A percentile compares a stretch with the other conserved stretches of the same genome.
Evolutionary conservation across 2,888 invertebrate species (phyloP).

Genomic region (Rugalucina vietnamica): DNA sequence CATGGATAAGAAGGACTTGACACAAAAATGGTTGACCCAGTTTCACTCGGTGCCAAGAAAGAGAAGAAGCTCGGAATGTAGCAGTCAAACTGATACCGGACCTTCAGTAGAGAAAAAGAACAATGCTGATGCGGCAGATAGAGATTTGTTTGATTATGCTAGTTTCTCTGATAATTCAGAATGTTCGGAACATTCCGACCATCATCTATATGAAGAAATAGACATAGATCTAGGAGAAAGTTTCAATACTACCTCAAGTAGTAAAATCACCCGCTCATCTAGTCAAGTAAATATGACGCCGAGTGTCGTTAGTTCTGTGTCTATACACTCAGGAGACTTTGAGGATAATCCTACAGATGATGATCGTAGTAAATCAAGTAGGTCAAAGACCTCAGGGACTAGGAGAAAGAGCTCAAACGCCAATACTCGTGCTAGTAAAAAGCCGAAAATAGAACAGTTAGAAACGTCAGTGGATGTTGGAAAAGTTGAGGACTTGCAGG

Average conservation of each 20-base stretch:
- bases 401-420: not conserved
- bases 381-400: not conserved
- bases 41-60: not conserved
- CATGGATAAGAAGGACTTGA: slow-evolving; percentile 47
- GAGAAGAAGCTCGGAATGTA: slow-evolving; percentile 10
- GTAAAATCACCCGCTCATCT: not conserved
- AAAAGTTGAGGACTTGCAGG: not conserved
- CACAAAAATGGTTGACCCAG: slow-evolving; percentile 48
- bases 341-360: slow-evolving; percentile 55
- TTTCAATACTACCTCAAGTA: not conserved
- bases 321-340: slow-evolving; percentile 54
- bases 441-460: not conserved
- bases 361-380: slow-evolving; percentile 20
- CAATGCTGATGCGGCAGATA: not conserved
- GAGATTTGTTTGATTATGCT: not conserved
- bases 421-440: not conserved
- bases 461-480: not conserved
- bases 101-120: not conserved
- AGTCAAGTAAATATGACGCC: not conserved
- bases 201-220: slow-evolving; percentile 21
- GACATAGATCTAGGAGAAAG: slow-evolving; percentile 26
- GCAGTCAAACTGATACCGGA: not conserved
- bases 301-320: slow-evolving; percentile 40
- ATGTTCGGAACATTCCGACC: slow-evolving; percentile 7
- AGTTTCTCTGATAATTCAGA: slow-evolving; percentile 4